Evolutionary conservation across 1,140 invertebrate genomes (phyloP).

Genomic region (Drosophila pectinifera): DNA sequence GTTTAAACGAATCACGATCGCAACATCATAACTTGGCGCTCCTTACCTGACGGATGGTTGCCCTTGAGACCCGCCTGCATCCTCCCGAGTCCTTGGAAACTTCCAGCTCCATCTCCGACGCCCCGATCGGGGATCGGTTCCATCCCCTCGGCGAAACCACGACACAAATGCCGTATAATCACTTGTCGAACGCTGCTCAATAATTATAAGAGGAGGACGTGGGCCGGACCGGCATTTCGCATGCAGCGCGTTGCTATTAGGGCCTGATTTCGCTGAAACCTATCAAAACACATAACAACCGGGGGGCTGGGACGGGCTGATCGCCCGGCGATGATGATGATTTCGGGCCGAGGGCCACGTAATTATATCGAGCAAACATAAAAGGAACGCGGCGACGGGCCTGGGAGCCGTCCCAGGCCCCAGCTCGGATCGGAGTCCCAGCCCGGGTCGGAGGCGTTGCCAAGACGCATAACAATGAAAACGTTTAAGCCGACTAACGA

Average conservation of each 20-base stretch:
- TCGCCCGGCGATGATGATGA: constrained; percentile 68
- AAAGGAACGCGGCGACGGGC: constrained; percentile 59
- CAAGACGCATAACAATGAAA: constrained; percentile 79
- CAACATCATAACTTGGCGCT: constrained; percentile 39
- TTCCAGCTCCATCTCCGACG: constrained; percentile 10
- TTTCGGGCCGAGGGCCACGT: constrained; percentile 64
- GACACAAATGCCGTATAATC: constrained; percentile 81
- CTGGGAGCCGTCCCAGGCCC: constrained; percentile 13
- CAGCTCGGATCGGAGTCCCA: constrained; percentile 4
- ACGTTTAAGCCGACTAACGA: constrained; percentile 80
- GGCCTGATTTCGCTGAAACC: constrained; percentile 80
- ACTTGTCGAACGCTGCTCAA: constrained; percentile 80
- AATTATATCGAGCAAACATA: constrained; percentile 81
- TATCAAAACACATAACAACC: constrained; percentile 82
- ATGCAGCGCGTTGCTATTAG: constrained; percentile 72
- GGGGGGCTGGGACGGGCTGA: constrained; percentile 34
- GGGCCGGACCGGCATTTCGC: constrained; percentile 44
- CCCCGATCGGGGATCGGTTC: constrained; percentile 9
- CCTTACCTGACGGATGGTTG: constrained; percentile 25
- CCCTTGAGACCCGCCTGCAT: constrained; percentile 51
- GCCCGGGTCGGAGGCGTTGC: constrained; percentile 59
- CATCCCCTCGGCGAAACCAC: constrained; percentile 47
- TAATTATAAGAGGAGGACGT: constrained; percentile 61
- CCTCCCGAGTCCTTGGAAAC: constrained; percentile 10
- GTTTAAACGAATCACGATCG: constrained; percentile 60